Conservation (phyloP, 2,113 vertebrate species). For the Paramisgurnus dabryanus region DNA sequence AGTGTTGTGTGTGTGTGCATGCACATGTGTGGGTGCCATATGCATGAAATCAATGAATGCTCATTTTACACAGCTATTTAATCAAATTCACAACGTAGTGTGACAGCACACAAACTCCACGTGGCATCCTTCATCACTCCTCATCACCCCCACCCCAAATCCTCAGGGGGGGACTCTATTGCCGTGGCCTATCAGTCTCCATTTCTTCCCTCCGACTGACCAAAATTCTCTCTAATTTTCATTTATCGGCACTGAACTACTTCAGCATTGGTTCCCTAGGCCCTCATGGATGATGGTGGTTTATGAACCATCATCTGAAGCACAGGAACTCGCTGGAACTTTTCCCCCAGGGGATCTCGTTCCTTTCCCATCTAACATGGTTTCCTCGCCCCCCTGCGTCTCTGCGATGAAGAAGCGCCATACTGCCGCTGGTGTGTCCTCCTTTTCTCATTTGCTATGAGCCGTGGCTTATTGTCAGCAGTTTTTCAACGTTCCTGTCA, state of each 20-base stretch:
- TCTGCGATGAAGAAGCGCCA: background rate
- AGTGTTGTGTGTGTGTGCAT: constrained; percentile 5
- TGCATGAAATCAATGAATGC: constrained; percentile 27
- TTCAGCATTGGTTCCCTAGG: background rate
- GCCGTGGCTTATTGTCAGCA: constrained; percentile 40
- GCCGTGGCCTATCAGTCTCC: background rate
- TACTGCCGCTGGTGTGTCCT: constrained; percentile 2
- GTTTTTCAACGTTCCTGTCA: constrained; percentile 31
- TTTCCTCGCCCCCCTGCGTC: constrained; percentile 11
- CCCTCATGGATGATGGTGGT: constrained; percentile 30
- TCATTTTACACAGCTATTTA: constrained; percentile 33
- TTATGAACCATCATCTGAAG: constrained; percentile 39
- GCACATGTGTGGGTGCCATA: constrained; percentile 16
- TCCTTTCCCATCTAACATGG: constrained; percentile 14
- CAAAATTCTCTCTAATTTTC: constrained; percentile 5
- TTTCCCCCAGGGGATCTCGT: constrained; percentile 17
- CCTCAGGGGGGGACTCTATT: background rate
- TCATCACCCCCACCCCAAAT: background rate
- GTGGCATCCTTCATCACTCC: no score
- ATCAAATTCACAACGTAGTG: background rate
- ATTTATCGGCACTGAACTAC: background rate
- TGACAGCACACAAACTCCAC: constrained; percentile 10
- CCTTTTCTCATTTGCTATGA: constrained; percentile 26
- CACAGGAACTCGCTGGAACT: constrained; percentile 13
- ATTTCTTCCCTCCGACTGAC: constrained; percentile 16